Evolutionary conservation across 2,888 invertebrate species (phyloP).

Genomic region (Hydriomena furcata): DNA sequence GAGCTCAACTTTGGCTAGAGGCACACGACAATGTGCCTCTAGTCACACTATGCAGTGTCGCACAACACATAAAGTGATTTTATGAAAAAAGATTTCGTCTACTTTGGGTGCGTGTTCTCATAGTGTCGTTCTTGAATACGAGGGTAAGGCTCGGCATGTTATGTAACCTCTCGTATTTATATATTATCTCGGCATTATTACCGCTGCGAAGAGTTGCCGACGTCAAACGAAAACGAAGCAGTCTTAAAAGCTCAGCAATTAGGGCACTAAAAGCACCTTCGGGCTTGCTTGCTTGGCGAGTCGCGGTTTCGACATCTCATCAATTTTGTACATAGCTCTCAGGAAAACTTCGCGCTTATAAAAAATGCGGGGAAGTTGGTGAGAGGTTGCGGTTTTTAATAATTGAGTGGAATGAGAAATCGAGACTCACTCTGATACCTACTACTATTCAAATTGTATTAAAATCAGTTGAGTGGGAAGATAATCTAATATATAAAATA

Average conservation of each 20-base stretch:
- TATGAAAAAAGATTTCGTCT: too few relatives aligned
- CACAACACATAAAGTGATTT: too few relatives aligned
- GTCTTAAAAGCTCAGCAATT: slow-evolving; percentile 84
- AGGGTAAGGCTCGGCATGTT: too few relatives aligned
- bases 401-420: slow-evolving; percentile 23
- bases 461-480: background rate
- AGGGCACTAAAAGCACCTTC: slow-evolving; percentile 83
- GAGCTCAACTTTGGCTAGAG: too few relatives aligned
- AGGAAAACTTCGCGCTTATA: slow-evolving; percentile 57
- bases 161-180: too few relatives aligned
- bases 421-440: background rate
- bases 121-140: too few relatives aligned
- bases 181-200: too few relatives aligned
- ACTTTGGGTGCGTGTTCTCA: too few relatives aligned
- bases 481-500: too few relatives aligned
- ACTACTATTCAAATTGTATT: background rate
- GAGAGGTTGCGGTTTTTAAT: slow-evolving; percentile 30
- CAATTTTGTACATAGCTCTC: slow-evolving; percentile 78
- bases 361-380: slow-evolving; percentile 32
- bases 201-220: slow-evolving; percentile 51
- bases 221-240: slow-evolving; percentile 76
- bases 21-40: too few relatives aligned
- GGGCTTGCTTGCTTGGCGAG: slow-evolving; percentile 63
- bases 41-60: too few relatives aligned
- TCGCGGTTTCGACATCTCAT: slow-evolving; percentile 75